Percentiles rank a stretch among this genome's conserved stretches.
These are phyloP conservation scores for Drymonia ruficornis DNA, from an alignment of 2,888 invertebrate species.

Conservation along the genomic window DNA sequence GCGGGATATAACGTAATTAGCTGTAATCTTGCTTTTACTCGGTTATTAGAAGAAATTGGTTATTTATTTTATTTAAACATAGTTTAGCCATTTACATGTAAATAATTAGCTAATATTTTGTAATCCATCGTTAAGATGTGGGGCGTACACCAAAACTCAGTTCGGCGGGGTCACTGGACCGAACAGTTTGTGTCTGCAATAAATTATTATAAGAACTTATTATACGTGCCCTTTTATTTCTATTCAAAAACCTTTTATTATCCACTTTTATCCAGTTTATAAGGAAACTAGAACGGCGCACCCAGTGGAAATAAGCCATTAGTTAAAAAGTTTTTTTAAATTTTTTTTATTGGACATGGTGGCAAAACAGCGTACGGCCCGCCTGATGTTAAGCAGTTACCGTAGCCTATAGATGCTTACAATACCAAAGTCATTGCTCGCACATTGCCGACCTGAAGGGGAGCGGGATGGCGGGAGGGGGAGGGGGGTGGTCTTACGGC, in stretches of 20 bases:
- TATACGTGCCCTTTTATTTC: slow-evolving; percentile 21
- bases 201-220: slow-evolving; percentile 73
- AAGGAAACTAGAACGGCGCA: too few species aligned
- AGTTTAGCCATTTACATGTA: slow-evolving; percentile 58
- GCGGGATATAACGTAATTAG: slow-evolving; percentile 34
- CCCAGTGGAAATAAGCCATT: too few species aligned
- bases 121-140: slow-evolving; percentile 59
- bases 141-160: slow-evolving; percentile 69
- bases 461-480: too few species aligned
- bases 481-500: too few species aligned
- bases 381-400: too few species aligned
- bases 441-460: too few species aligned
- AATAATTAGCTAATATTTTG: slow-evolving; percentile 70
- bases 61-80: slow-evolving; percentile 70
- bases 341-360: too few species aligned
- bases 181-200: slow-evolving; percentile 82
- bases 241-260: not conserved
- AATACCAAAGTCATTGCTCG: too few species aligned
- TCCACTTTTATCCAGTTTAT: too few species aligned
- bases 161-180: slow-evolving; percentile 78
- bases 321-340: too few species aligned
- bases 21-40: slow-evolving; percentile 55
- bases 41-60: slow-evolving; percentile 74
- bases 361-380: too few species aligned
- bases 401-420: too few species aligned